Evolutionary conservation across 2,113 vertebrate genomes (phyloP), one percentile per base, ranked within the genome.

Genomic region (Heterotilapia buettikoferi): DNA sequence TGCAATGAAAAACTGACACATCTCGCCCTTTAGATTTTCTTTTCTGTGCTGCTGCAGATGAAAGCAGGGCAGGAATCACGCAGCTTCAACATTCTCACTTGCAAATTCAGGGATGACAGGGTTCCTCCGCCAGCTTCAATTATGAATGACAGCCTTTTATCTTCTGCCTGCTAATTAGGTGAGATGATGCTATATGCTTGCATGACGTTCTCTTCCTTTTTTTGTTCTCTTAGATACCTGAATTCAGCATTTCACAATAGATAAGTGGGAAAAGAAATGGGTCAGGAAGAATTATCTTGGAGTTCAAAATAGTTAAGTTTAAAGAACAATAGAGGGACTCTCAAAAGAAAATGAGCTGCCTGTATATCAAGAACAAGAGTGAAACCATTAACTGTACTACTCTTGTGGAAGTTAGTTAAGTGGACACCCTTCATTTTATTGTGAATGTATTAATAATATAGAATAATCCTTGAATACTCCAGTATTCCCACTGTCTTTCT

Each of bases 111-210:
- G 92, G 93, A 96, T 94, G 95, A 95, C 93, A 94, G 93, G 92
- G 92, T 91, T 93, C 91, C 91, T 89, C 88, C 19, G 56, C 93
- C 93, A 91, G 88, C 89, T 91, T 96, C 93, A 96, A 95, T 96
- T 95, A 96, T 96, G 89, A 96, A 95, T 95, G 94, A 96, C 94
- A 94, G 90, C 80, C 94, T 96, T 97, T 96, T 94, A 96, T 96
- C 95, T 96, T 82, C 79, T 76, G 73, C 84, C 90, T 89, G 90
- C 91, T 96, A 96, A 97, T 96, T 96, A 95, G 93, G 90, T 83
- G 90, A 90, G 89, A 92, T 63, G 92, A 92, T 89, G 89, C 89
- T 89, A 61, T 88, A 78, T 9, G 83, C 91, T 90, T 84, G 33
- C 86, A 82, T 88, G 63, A 73, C 52, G 6, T 83, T 91, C 86